Conservation (phyloP, 2,888 invertebrate genomes). For the Maniola hyperantus region DNA sequence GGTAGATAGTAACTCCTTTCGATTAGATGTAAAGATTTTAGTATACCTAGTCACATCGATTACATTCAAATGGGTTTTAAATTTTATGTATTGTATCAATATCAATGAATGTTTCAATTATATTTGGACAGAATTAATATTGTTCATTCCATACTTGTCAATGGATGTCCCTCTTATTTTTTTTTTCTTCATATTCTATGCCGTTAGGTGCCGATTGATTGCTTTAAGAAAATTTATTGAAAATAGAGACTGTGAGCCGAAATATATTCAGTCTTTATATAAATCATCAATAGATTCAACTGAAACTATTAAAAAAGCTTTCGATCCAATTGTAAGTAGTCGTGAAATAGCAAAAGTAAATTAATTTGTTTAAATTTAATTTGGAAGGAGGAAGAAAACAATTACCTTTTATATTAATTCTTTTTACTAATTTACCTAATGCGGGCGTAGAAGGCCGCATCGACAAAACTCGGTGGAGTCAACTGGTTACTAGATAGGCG, state of each 20-base stretch:
- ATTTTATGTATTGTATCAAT: constrained; percentile 1
- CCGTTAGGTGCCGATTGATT: constrained; percentile 9
- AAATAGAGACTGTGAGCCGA: neutral
- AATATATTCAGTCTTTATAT: constrained; percentile 16
- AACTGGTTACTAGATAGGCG: no score
- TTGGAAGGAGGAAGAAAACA: no score
- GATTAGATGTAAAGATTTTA: constrained; percentile 20
- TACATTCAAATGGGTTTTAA: neutral
- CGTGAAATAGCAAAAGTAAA: neutral
- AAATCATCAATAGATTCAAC: constrained; percentile 24
- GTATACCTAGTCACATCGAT: neutral
- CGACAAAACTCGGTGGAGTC: no score
- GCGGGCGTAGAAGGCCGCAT: no score
- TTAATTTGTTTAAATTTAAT: no score
- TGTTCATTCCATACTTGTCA: neutral
- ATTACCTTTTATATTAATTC: no score
- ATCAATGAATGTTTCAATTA: neutral
- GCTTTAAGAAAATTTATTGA: constrained; percentile 14
- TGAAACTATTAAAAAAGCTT: constrained; percentile 21
- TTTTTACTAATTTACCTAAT: no score
- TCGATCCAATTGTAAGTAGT: constrained; percentile 29
- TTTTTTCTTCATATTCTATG: constrained; percentile 16
- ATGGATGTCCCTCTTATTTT: constrained; percentile 9
- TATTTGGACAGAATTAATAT: constrained; percentile 1
- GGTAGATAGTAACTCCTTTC: neutral